Conservation (phyloP, 2,113 vertebrate species). For the Cricetomys ansorgei region DNA sequence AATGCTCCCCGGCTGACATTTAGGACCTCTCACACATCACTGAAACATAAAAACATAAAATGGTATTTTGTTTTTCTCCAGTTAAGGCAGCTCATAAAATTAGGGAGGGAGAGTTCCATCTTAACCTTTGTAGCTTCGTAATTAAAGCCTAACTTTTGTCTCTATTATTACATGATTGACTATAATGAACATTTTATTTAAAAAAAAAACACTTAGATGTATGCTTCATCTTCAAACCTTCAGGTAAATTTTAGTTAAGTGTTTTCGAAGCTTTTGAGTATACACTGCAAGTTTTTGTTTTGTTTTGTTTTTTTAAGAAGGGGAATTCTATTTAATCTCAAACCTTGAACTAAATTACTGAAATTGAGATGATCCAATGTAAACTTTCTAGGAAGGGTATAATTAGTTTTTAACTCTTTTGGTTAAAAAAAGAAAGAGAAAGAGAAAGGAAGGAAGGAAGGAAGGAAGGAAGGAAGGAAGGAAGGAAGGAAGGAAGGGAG, state of each 20-base stretch:
- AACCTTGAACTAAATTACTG: conserved; percentile 5
- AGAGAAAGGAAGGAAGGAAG: no score
- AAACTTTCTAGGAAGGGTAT: background rate
- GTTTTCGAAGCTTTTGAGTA: background rate
- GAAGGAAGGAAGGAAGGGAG: no score
- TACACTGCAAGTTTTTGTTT: background rate
- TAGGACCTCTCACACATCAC: background rate
- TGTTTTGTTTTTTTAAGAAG: background rate
- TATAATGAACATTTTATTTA: conserved; percentile 10
- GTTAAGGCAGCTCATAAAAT: background rate
- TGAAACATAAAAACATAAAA: background rate
- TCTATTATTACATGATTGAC: background rate
- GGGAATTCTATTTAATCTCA: background rate
- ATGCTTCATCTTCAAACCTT: conserved; percentile 15
- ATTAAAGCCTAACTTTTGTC: background rate
- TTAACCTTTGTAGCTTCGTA: background rate
- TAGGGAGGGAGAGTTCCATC: background rate
- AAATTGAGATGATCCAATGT: background rate
- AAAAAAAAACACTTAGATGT: background rate
- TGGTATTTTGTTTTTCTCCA: background rate
- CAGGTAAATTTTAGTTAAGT: background rate
- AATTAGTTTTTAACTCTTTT: conserved; percentile 25
- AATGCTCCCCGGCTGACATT: background rate
- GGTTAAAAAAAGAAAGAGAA: no score
- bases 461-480: no score